Evolutionary conservation across 1,140 invertebrate species (phyloP).

Genomic region (Tenebrio molitor): DNA sequence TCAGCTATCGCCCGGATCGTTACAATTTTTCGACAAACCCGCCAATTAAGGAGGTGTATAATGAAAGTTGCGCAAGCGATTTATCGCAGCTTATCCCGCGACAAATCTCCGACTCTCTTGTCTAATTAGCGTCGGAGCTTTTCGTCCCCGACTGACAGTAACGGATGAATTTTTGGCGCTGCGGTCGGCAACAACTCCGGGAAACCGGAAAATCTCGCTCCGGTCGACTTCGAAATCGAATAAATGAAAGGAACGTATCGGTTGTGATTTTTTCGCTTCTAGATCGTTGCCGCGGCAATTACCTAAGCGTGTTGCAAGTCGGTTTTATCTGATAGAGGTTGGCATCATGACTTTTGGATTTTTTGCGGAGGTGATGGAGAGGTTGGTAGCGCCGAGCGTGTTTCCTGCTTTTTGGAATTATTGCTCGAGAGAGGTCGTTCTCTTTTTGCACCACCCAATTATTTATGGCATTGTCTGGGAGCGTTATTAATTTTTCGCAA

Average conservation of each 20-base stretch:
- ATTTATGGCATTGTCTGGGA: background rate
- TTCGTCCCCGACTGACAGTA: background rate
- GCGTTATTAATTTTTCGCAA: background rate
- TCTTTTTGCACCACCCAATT: background rate
- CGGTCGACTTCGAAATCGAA: background rate
- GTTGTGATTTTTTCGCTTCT: background rate
- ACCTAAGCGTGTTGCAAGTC: conserved; percentile 2
- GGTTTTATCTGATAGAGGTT: background rate
- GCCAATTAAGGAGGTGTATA: no score
- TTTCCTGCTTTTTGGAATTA: background rate
- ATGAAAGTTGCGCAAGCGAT: no score
- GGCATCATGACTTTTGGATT: background rate
- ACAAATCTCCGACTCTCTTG: no score
- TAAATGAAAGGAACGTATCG: background rate
- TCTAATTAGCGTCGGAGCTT: background rate
- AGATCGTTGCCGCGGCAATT: background rate
- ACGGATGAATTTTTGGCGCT: background rate
- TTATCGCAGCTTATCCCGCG: no score
- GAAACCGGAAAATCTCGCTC: background rate
- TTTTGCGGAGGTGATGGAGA: no score
- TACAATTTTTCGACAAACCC: no score
- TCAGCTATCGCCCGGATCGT: no score
- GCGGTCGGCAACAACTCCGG: background rate
- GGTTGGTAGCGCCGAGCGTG: background rate
- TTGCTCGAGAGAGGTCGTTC: background rate